Conservation (phyloP, 2,113 vertebrate genomes). For the Columbina picui region DNA sequence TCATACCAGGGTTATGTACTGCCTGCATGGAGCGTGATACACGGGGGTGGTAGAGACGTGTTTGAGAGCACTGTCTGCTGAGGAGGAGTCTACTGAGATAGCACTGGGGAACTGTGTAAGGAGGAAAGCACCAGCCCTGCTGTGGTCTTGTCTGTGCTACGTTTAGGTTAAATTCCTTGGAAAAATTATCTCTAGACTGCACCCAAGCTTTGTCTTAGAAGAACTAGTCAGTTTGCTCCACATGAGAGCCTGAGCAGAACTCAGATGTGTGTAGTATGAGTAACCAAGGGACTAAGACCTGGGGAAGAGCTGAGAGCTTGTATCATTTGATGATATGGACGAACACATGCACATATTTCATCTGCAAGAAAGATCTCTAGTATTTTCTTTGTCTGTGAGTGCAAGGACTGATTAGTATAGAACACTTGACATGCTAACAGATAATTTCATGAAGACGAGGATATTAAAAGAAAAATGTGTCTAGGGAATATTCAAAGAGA, state of each 20-base stretch:
- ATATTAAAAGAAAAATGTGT: background rate
- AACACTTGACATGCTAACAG: background rate
- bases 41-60: accelerated
- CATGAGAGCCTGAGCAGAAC: background rate
- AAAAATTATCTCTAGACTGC: background rate
- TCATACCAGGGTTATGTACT: background rate
- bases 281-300: background rate
- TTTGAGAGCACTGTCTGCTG: background rate
- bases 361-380: background rate
- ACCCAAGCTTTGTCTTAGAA: background rate
- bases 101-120: background rate
- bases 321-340: background rate
- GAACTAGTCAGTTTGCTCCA: background rate
- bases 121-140: background rate
- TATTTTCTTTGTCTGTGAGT: background rate
- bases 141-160: background rate
- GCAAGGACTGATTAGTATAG: background rate
- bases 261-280: background rate
- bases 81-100: background rate
- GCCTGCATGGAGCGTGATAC: too few relatives aligned
- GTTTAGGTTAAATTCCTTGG: background rate
- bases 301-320: background rate
- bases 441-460: background rate
- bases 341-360: background rate
- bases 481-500: background rate